Evolutionary conservation across 2,888 invertebrate genomes (phyloP), one percentile per base, ranked within the genome.

Genomic region (Therioaphis trifolii): DNA sequence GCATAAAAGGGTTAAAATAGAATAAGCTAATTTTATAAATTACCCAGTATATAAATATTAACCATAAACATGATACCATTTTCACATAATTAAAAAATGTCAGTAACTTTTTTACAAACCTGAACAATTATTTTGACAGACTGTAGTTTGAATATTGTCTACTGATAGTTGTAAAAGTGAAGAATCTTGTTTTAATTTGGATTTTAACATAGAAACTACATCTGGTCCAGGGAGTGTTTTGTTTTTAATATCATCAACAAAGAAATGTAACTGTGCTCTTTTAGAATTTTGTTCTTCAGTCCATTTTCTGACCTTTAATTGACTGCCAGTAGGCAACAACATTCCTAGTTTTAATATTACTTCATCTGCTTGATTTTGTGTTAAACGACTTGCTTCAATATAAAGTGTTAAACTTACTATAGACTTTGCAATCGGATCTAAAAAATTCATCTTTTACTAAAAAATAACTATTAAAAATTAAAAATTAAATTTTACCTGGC

Each of bases 71-170:
- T n/a, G n/a, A n/a, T n/a, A n/a, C n/a, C n/a, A n/a, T n/a, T n/a
- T n/a, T n/a, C n/a, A n/a, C n/a, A n/a, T n/a, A n/a, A 1, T n/a
- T 5, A 29, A 49, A 49, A 29, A 21, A 49, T 12, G 12, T n/a
- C 63, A 21, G n/a, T n/a, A 15, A 43, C 2, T 52, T 52, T n/a
- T 35, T 0, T 40, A 76, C 80, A 75, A 87, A 69, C 94, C 94
- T 58, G 97, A 97, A 89, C 98, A 98, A 89, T 94, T 91, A 89
- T 96, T 96, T 87, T 97, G 96, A 88, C 98, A 98, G 84, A 96
- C 92, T 52, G 93, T 91, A 2, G 97, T 95, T 87, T 96, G 94
- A 80, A 97, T 91, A 86, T 92, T 92, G 29, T 93, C 91, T 52
- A 95, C 93, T n/a, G 93, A 92, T 86, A 93, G 90, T 88, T 93